These are phyloP conservation scores for Boloria selene DNA, from an alignment of 2,888 invertebrate species.

Conservation along the genomic window DNA sequence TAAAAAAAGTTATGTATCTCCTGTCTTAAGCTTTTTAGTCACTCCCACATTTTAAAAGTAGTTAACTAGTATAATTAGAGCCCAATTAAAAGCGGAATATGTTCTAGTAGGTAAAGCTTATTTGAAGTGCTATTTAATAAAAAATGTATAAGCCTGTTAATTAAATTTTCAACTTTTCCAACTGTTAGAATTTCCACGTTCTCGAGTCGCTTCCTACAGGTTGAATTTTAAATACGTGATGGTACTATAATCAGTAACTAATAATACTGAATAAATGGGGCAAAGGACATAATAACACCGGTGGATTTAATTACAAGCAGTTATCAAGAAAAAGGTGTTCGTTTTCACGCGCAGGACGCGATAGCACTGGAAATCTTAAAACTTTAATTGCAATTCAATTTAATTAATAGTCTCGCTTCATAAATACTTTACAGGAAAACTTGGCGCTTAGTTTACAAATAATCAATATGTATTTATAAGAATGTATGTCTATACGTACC, in stretches of 20 bases:
- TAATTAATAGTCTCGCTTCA: slow-evolving; percentile 36
- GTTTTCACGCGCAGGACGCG: slow-evolving; percentile 70
- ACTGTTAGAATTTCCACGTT: slow-evolving; percentile 56
- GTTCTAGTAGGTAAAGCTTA: slow-evolving; percentile 62
- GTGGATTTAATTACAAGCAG: slow-evolving; percentile 71
- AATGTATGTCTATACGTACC: background rate
- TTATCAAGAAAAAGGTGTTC: slow-evolving; percentile 71
- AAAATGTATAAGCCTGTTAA: slow-evolving; percentile 67
- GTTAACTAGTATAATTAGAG: slow-evolving; percentile 56
- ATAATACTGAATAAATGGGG: slow-evolving; percentile 73
- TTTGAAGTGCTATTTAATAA: slow-evolving; percentile 79
- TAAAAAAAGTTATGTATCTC: slow-evolving; percentile 6
- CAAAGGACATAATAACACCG: slow-evolving; percentile 76
- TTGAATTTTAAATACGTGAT: slow-evolving; percentile 65
- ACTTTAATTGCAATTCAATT: slow-evolving; percentile 54
- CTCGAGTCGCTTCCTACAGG: slow-evolving; percentile 53
- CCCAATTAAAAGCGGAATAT: slow-evolving; percentile 57
- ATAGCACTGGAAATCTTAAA: slow-evolving; percentile 51
- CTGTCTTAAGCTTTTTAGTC: slow-evolving; percentile 17
- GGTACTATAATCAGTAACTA: slow-evolving; percentile 69
- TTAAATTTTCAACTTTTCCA: slow-evolving; percentile 58
- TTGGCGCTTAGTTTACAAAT: slow-evolving; percentile 1
- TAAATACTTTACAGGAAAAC: slow-evolving; percentile 27
- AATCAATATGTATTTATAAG: background rate
- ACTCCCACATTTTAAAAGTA: slow-evolving; percentile 21